These are phyloP conservation scores for Antechinus stuartii DNA, from an alignment of 2,113 vertebrate species.

Conservation along the genomic window DNA sequence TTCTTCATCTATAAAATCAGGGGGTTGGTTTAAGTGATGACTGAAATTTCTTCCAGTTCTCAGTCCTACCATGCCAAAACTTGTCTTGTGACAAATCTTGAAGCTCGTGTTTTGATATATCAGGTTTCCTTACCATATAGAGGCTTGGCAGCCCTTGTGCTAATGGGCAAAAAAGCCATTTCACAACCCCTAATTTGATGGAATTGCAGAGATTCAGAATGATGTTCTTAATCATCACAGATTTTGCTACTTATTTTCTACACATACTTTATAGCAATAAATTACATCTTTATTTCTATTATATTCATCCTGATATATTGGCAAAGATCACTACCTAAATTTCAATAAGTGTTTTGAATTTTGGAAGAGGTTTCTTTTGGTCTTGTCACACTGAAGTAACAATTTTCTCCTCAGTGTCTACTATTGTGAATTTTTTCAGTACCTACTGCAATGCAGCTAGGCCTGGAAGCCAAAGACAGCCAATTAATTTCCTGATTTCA, in stretches of 20 bases:
- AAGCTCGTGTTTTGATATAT: not conserved
- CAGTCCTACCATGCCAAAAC: not conserved
- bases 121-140: not conserved
- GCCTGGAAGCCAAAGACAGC: constrained; percentile 45
- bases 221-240: constrained; percentile 4
- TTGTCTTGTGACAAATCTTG: constrained; percentile 4
- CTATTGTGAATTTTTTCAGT: constrained; percentile 3
- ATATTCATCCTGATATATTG: constrained; percentile 29
- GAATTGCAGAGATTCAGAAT: constrained; percentile 15
- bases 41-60: not conserved
- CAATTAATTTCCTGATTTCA: constrained; percentile 55
- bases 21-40: not conserved
- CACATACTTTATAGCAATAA: not conserved
- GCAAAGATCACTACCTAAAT: constrained; percentile 12
- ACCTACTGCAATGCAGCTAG: constrained; percentile 45
- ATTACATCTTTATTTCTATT: not conserved
- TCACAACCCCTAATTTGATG: constrained; percentile 2
- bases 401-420: too few species aligned
- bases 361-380: not conserved
- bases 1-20: not conserved
- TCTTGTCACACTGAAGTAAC: constrained; percentile 10
- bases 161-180: constrained; percentile 29
- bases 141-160: constrained; percentile 18
- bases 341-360: not conserved
- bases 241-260: constrained; percentile 16